A percentile compares a stretch with the other conserved stretches of the same genome.
Evolutionary conservation across 1,140 invertebrate genomes (phyloP).

Genomic region (Drosophila melanica): DNA sequence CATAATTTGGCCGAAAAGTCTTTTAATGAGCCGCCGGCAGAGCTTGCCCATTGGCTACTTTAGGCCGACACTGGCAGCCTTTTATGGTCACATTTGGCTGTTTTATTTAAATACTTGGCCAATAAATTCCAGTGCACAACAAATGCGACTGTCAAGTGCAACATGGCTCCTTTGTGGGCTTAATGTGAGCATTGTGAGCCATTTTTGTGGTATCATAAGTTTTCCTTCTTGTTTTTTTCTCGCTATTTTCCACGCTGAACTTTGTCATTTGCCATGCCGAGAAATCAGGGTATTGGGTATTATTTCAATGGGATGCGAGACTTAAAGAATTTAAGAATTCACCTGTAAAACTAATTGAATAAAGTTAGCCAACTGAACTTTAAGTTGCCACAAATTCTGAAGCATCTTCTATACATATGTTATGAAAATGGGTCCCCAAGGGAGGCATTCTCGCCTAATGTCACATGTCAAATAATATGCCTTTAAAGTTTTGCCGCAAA

Average conservation of each 20-base stretch:
- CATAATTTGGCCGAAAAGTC: conserved; percentile 63
- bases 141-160: conserved; percentile 71
- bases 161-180: conserved; percentile 61
- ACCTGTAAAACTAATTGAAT: no score
- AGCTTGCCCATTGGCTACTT: conserved; percentile 34
- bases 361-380: no score
- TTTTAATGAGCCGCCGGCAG: conserved; percentile 59
- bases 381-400: no score
- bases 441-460: conserved; percentile 50
- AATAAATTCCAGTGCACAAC: conserved; percentile 57
- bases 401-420: not conserved
- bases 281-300: not conserved
- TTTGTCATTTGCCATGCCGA: conserved; percentile 38
- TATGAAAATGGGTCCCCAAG: conserved; percentile 36
- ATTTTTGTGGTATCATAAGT: conserved; percentile 54
- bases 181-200: conserved; percentile 75
- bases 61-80: conserved; percentile 28
- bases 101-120: conserved; percentile 70
- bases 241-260: conserved; percentile 26
- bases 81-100: conserved; percentile 61
- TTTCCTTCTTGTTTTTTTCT: conserved; percentile 36
- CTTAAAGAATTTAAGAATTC: no score
- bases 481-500: conserved; percentile 73
- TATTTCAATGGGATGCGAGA: no score
- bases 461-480: conserved; percentile 72